phyloP scores from a whole-genome alignment of 2,113 vertebrate genomes.

The Xiphophorus hellerii region DNA sequence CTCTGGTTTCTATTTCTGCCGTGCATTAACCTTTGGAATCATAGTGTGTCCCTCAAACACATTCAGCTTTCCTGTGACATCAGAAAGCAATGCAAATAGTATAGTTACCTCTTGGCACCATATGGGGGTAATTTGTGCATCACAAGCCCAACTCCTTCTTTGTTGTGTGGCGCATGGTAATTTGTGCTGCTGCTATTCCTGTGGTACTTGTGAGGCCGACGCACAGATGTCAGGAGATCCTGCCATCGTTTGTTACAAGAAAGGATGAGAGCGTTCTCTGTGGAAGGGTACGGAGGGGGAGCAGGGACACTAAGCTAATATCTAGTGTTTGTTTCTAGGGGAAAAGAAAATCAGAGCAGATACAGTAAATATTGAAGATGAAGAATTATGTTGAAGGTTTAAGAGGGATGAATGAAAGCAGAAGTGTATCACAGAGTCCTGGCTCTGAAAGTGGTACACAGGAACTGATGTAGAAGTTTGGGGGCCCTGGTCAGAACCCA shows the following conservation, averaged over 20 bases:
- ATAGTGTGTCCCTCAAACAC: slow-evolving; percentile 50
- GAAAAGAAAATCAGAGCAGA: too few species aligned
- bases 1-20: slow-evolving; percentile 67
- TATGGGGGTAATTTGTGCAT: slow-evolving; percentile 38
- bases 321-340: neutral
- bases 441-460: too few species aligned
- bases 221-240: neutral
- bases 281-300: neutral
- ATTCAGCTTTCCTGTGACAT: slow-evolving; percentile 25
- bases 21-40: slow-evolving; percentile 67
- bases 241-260: neutral
- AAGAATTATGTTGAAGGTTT: too few species aligned
- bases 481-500: too few species aligned
- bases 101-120: slow-evolving; percentile 35
- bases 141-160: slow-evolving; percentile 15
- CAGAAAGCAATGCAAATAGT: slow-evolving; percentile 35
- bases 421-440: too few species aligned
- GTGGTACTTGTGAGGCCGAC: neutral
- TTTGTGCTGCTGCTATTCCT: slow-evolving; percentile 35
- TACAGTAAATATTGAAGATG: neutral
- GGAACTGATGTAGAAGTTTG: too few species aligned
- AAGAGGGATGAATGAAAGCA: too few species aligned
- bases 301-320: neutral
- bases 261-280: neutral
- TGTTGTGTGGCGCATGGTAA: neutral